Evolutionary conservation across 2,113 vertebrate species (phyloP).

Genomic region (Urocynchramus pylzowi): DNA sequence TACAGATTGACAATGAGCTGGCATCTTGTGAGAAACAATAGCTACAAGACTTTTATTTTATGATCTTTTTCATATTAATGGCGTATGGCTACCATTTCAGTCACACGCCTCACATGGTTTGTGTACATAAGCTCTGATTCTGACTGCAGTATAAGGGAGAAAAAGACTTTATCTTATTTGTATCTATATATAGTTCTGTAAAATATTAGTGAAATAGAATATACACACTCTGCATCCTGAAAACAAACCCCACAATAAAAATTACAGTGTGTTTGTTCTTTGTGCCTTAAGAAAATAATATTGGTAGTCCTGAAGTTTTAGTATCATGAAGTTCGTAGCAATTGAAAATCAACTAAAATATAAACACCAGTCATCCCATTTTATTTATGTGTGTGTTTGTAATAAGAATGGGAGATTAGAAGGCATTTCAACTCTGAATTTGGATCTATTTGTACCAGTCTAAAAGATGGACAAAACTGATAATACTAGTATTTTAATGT

Average conservation of each 20-base stretch:
- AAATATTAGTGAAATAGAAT: neutral
- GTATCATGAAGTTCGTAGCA: neutral
- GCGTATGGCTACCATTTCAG: neutral
- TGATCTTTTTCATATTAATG: neutral
- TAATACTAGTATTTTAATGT: neutral
- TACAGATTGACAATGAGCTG: neutral
- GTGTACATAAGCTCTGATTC: neutral
- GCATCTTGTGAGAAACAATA: neutral
- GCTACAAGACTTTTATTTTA: neutral
- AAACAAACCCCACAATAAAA: neutral
- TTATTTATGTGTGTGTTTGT: neutral
- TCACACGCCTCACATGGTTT: neutral
- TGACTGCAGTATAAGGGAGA: neutral
- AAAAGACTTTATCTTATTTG: neutral
- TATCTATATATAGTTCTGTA: neutral
- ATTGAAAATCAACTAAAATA: neutral
- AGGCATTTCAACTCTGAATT: neutral
- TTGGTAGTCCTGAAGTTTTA: neutral
- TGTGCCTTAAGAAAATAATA: neutral
- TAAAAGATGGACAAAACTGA: neutral
- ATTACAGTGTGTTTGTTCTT: neutral
- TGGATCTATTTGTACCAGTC: neutral
- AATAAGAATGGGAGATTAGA: neutral
- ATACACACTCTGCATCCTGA: neutral
- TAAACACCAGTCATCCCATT: neutral